Evolutionary conservation across 23 tunicate species (phyloP), one percentile per base, ranked within the genome.

Genomic region (Oikopleura dioica): DNA sequence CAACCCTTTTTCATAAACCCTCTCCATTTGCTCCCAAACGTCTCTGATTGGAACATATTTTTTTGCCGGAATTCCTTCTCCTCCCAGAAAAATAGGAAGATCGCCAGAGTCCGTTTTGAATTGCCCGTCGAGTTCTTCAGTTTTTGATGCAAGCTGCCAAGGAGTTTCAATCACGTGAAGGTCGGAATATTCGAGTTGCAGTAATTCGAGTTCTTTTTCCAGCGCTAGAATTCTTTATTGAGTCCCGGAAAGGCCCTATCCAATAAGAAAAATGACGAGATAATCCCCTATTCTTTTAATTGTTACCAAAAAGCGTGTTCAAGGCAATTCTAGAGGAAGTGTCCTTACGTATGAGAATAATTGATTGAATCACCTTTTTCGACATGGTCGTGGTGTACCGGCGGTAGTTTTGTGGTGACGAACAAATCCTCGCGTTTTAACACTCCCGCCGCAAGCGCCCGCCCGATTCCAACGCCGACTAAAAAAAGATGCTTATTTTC

Each of bases 131-230:
- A 44, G 16, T 44, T 44, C 55, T 44, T 9, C 9, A 9, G 55
- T 9, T 44, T 44, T 28, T 63, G 72, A 63, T 23, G 2, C 72
- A 28, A 12, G 72, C 33, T 63, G 72, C 72, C 72, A 63, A 63
- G 72, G 72, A 2, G 72, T 63, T 63, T 63, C 72, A 21, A 63
- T 63, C 5, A 63, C 4, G 33, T 63, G 72, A 16, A 63, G 72
- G 33, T 63, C 72, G 33, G 33, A 21, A 28, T 63, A 63, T 28
- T 63, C 33, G 5, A 63, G 16, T 4, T 31, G 30, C 72, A 63
- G 33, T 16, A 63, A 28, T 63, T 63, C 32, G 33, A 63, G 72
- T 63, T 63, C 72, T 63, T 63, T 63, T 63, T 28, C 26, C 2
- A 63, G n/a, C n/a, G n/a, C n/a, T n/a, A n/a, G n/a, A n/a, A n/a